A percentile compares a stretch with the other conserved stretches of the same genome.
Conservation (phyloP, 2,797 vertebrate species). For the Poecilia wingei region DNA sequence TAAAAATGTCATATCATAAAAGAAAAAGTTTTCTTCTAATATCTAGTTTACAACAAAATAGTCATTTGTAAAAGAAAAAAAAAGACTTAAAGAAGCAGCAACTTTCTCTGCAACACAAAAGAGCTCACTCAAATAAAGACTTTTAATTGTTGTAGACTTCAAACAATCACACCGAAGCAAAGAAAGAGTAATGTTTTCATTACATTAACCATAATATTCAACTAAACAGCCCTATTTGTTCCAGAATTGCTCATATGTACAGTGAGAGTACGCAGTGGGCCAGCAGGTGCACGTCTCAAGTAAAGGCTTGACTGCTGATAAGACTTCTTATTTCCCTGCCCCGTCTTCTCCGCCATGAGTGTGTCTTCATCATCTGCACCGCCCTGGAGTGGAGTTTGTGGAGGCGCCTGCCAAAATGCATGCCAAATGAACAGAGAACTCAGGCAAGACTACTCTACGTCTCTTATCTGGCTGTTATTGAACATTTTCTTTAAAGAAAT, state of each 20-base stretch:
- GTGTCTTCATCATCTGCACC: slow-evolving; percentile 52
- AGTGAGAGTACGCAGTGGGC: slow-evolving; percentile 36
- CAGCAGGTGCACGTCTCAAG: slow-evolving; percentile 69
- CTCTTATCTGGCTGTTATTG: slow-evolving; percentile 55
- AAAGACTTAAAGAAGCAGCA: neutral
- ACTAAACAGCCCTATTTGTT: slow-evolving; percentile 42
- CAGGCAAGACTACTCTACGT: slow-evolving; percentile 33
- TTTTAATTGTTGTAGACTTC: neutral
- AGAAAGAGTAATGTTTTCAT: slow-evolving; percentile 1
- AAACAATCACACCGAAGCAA: neutral
- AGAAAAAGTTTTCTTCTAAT: neutral
- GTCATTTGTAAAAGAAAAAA: neutral
- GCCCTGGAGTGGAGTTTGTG: slow-evolving; percentile 40
- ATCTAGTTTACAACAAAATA: neutral
- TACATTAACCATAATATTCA: slow-evolving; percentile 25
- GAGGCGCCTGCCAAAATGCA: slow-evolving; percentile 50
- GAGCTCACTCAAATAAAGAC: neutral
- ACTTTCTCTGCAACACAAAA: neutral
- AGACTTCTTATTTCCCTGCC: slow-evolving; percentile 17
- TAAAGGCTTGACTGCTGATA: slow-evolving; percentile 57
- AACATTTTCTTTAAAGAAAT: slow-evolving; percentile 44
- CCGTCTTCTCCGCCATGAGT: neutral
- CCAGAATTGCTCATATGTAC: slow-evolving; percentile 52
- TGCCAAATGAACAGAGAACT: slow-evolving; percentile 52
- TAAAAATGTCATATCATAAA: neutral